Percentiles rank a stretch among this genome's conserved stretches.
Conservation (phyloP, 1,140 invertebrate genomes). For the Aradophagus sp. region DNA sequence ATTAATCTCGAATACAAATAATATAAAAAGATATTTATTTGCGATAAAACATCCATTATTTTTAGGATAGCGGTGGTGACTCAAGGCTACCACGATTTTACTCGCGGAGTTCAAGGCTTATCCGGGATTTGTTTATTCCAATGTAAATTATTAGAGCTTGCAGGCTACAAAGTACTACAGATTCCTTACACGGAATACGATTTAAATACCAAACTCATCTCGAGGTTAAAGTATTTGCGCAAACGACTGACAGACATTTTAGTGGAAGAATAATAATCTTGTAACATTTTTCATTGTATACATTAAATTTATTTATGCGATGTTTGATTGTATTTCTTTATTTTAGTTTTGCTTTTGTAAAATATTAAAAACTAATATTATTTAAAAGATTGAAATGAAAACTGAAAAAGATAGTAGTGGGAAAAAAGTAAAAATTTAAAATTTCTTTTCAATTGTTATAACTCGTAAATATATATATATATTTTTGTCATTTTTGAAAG, state of each 20-base stretch:
- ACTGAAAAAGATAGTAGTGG: too few species aligned
- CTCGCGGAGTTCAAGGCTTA: neutral
- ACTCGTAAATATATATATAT: too few species aligned
- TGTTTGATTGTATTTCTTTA: too few species aligned
- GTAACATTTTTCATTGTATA: constrained; percentile 31
- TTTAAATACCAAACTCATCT: constrained; percentile 14
- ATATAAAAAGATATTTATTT: too few species aligned
- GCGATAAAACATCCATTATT: neutral
- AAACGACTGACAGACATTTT: constrained; percentile 4
- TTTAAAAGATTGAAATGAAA: too few species aligned
- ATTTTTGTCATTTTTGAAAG: too few species aligned
- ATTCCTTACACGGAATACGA: constrained; percentile 30
- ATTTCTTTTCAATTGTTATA: too few species aligned
- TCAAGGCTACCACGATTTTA: constrained; percentile 29
- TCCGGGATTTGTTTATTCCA: constrained; percentile 17
- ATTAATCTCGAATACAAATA: too few species aligned
- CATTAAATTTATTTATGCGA: constrained; percentile 43
- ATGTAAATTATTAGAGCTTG: constrained; percentile 24
- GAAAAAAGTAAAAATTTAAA: too few species aligned
- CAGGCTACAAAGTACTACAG: constrained; percentile 23
- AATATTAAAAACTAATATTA: too few species aligned
- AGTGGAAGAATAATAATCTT: constrained; percentile 9
- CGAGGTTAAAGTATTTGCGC: constrained; percentile 40
- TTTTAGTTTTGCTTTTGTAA: too few species aligned
- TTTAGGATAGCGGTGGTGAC: constrained; percentile 14